These are phyloP conservation scores for Zoanthus solanderi DNA, from an alignment of 92 coral and sea anemone genomes.

Conservation along the genomic window DNA sequence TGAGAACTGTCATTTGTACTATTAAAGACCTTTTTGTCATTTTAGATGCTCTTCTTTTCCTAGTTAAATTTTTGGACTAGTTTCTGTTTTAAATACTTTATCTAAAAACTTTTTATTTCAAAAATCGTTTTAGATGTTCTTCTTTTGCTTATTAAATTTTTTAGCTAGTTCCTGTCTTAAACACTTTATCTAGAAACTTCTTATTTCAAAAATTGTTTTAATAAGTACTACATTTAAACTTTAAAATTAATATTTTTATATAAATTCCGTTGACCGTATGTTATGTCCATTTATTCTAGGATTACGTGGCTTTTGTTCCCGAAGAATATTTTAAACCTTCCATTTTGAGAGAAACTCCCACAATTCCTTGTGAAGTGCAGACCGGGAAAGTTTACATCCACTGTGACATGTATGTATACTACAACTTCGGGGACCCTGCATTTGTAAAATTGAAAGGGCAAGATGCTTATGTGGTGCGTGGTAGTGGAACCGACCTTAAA, in stretches of 20 bases:
- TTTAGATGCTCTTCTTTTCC: no score
- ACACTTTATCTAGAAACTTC: no score
- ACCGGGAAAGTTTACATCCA: slow-evolving; percentile 7
- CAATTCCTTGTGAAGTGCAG: slow-evolving; percentile 28
- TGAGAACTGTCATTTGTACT: neutral
- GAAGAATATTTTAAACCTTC: slow-evolving; percentile 37
- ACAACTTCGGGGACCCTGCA: slow-evolving; percentile 7
- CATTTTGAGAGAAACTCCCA: slow-evolving; percentile 23
- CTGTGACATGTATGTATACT: slow-evolving; percentile 37
- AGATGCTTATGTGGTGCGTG: slow-evolving; percentile 1
- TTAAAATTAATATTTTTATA: neutral
- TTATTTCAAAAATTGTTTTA: no score
- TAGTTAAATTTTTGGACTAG: no score
- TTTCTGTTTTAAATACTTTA: no score
- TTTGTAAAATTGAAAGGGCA: slow-evolving; percentile 22
- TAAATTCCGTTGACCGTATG: neutral
- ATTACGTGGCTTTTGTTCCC: slow-evolving; percentile 39
- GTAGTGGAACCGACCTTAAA: neutral
- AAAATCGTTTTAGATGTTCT: no score
- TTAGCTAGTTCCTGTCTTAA: no score
- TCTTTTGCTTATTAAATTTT: no score
- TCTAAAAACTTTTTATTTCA: no score
- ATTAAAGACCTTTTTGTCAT: no score
- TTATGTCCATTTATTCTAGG: neutral
- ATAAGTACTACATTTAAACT: no score